Evolutionary conservation across 1,140 invertebrate species (phyloP).

Genomic region (Tetramorium alpestre): DNA sequence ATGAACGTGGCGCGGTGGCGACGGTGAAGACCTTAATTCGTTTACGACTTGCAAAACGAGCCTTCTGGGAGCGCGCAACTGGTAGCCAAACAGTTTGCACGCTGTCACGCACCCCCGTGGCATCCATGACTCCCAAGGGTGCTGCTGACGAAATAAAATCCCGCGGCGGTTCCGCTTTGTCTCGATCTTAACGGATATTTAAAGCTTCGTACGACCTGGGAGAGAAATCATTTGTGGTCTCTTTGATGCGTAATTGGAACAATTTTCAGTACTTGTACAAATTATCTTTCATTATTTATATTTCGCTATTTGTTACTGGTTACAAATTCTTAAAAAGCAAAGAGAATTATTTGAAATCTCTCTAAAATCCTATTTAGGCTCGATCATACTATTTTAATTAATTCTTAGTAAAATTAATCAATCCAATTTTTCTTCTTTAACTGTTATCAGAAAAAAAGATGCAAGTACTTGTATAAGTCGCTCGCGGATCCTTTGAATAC

Average conservation of each 20-base stretch:
- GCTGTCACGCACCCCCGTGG: slow-evolving; percentile 66
- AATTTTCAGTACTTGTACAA: neutral
- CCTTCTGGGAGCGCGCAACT: slow-evolving; percentile 83
- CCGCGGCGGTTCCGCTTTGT: neutral
- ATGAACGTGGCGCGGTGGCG: slow-evolving; percentile 41
- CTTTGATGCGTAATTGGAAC: neutral
- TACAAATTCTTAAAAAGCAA: neutral
- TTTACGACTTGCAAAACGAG: slow-evolving; percentile 82
- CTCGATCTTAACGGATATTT: neutral
- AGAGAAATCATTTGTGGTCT: neutral
- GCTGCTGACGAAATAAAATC: slow-evolving; percentile 58
- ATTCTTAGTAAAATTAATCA: neutral
- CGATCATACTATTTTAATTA: neutral
- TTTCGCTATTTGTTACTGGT: neutral
- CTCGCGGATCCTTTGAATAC: neutral
- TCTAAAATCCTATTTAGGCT: neutral
- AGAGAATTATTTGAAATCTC: neutral
- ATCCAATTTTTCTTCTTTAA: neutral
- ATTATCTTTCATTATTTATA: neutral
- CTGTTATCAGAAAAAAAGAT: neutral
- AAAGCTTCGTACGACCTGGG: neutral
- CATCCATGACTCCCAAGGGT: slow-evolving; percentile 63
- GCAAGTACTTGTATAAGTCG: neutral
- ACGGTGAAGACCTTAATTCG: slow-evolving; percentile 77
- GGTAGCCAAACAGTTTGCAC: slow-evolving; percentile 82